A percentile compares a stretch with the other conserved stretches of the same genome.
Evolutionary conservation across 2,888 invertebrate species (phyloP).

Genomic region (Scaptomyza flava): DNA sequence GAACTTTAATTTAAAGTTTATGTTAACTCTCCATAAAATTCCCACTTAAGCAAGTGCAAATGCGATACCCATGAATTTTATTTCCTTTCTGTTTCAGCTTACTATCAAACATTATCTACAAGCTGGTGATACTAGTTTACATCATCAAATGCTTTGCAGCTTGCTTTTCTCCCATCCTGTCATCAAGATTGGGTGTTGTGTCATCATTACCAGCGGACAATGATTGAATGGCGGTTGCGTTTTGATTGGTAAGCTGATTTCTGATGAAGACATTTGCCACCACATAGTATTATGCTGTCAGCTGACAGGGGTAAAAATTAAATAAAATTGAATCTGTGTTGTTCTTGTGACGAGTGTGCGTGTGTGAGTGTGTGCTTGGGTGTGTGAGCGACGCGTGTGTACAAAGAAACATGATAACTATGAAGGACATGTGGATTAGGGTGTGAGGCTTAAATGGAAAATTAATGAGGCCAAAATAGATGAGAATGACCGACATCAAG

Average conservation of each 20-base stretch:
- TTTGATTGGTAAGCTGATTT: slow-evolving; percentile 63
- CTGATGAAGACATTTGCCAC: slow-evolving; percentile 56
- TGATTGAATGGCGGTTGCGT: slow-evolving; percentile 66
- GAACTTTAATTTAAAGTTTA: neutral
- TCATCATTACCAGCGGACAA: slow-evolving; percentile 56
- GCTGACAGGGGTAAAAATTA: slow-evolving; percentile 34
- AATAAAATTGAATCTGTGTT: slow-evolving; percentile 48
- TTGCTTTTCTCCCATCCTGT: neutral
- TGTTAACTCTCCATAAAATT: neutral
- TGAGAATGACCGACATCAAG: slow-evolving; percentile 9
- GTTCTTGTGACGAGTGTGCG: slow-evolving; percentile 5
- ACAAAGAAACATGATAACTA: slow-evolving; percentile 46
- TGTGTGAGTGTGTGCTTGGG: slow-evolving; percentile 2
- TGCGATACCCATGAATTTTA: no score
- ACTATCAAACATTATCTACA: neutral
- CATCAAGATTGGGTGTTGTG: slow-evolving; percentile 3
- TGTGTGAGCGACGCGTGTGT: slow-evolving; percentile 16
- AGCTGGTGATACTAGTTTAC: neutral
- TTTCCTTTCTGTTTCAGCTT: neutral
- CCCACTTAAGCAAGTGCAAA: neutral
- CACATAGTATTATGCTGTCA: slow-evolving; percentile 42
- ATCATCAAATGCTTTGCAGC: neutral
- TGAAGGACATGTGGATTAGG: slow-evolving; percentile 16
- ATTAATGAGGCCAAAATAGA: slow-evolving; percentile 54
- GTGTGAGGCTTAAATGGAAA: slow-evolving; percentile 25